Base-by-base conservation (phyloP, 2,888 invertebrate genomes). In the Volucella inanis region DNA sequence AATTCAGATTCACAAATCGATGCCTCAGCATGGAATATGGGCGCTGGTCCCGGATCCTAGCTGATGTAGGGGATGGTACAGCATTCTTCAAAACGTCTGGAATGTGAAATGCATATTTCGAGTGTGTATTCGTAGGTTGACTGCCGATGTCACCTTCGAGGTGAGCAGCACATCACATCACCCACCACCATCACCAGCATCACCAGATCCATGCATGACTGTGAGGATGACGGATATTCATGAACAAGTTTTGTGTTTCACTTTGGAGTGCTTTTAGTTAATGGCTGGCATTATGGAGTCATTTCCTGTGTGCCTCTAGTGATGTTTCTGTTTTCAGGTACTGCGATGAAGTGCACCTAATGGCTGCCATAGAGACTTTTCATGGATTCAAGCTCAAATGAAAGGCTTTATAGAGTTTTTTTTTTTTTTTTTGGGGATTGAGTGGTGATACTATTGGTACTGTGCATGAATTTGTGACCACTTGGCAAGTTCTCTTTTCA, bases 281-380 rank as follows among this genome's bases (percentile, higher is more conserved):
- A 83, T 83, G 72, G 82, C 52, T 55, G 82, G 55, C 67, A 72
- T 83, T 83, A 78, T 74, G 71, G 77, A 82, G 77, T 77, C 71
- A 77, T 82, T 83, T 83, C 78, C 78, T 62, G 72, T 31, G 31
- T 55, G 71, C 72, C 59, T 65, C 6, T 43, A 54, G 70, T 57
- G 64, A 43, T 50, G 57, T 67, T 76, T 59, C 43, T 67, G n/a
- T 75, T 65, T 54, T 49, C 31, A 41, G 14, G 12, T n/a, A 43
- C 8, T 50, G 22, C 11, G 3, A 43, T 47, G 49, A 14, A 64
- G 62, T 43, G 65, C 55, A 47, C n/a, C 50, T 71, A 61, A 52
- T 61, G 52, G 71, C 6, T 22, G 41, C 14, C 50, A 38, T 43
- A 67, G 59, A 18, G 75, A 50, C 67, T 59, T 59, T 38, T 38